These are phyloP conservation scores for Cylloceria caligata DNA, from an alignment of 2,888 invertebrate species.

Conservation along the genomic window DNA sequence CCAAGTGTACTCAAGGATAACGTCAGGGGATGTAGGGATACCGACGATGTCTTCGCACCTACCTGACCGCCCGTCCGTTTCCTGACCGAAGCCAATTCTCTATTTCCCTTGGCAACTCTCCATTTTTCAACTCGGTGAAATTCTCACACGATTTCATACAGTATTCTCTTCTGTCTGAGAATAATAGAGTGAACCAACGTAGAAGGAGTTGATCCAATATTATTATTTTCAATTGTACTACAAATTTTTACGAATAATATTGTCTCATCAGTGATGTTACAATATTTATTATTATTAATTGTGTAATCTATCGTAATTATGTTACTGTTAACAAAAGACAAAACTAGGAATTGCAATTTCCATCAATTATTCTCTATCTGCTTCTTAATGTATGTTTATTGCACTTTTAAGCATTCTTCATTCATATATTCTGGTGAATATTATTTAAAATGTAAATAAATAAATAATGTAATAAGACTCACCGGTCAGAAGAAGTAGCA, in stretches of 20 bases:
- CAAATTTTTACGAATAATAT: no score
- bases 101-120: constrained; percentile 62
- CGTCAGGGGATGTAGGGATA: constrained; percentile 50
- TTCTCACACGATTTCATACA: constrained; percentile 20
- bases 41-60: constrained; percentile 55
- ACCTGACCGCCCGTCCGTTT: constrained; percentile 19
- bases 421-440: no score
- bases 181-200: constrained; percentile 1
- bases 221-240: constrained; percentile 3
- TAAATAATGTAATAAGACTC: constrained; percentile 64
- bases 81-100: constrained; percentile 58
- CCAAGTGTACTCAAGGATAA: constrained; percentile 49
- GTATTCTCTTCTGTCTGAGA: constrained; percentile 11
- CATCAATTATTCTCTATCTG: no score
- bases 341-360: no score
- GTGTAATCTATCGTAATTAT: no score
- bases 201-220: not conserved
- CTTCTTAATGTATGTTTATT: no score
- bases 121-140: constrained; percentile 49
- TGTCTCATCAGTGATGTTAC: no score
- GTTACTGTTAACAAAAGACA: no score
- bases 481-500: constrained; percentile 81
- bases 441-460: not conserved
- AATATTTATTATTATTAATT: no score
- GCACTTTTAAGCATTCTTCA: no score